Evolutionary conservation across 2,888 invertebrate genomes (phyloP).

Genomic region (Apamea anceps): DNA sequence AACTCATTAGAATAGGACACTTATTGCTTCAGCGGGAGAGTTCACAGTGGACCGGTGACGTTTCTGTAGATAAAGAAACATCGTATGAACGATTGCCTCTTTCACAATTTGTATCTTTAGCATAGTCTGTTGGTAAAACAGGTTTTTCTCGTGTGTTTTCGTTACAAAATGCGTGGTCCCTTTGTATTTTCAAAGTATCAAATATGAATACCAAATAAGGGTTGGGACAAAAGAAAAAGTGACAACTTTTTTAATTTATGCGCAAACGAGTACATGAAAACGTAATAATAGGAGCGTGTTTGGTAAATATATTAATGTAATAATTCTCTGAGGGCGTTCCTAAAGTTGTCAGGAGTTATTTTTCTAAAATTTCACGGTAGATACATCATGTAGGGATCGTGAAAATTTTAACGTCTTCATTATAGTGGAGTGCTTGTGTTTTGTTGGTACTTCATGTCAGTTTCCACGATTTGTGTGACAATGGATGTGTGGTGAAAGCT

Average conservation of each 20-base stretch:
- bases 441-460: constrained; percentile 50
- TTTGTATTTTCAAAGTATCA: constrained; percentile 89
- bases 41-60: constrained; percentile 77
- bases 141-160: constrained; percentile 88
- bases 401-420: constrained; percentile 87
- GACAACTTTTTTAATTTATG: constrained; percentile 90
- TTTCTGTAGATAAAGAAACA: constrained; percentile 79
- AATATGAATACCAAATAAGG: constrained; percentile 91
- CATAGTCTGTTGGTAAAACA: constrained; percentile 87
- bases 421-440: constrained; percentile 67
- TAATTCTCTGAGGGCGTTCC: constrained; percentile 86
- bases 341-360: constrained; percentile 81
- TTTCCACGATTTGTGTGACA: constrained; percentile 69
- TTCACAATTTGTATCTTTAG: constrained; percentile 90
- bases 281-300: constrained; percentile 89
- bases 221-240: constrained; percentile 89
- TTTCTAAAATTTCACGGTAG: constrained; percentile 89
- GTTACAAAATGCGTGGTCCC: constrained; percentile 85
- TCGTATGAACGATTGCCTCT: constrained; percentile 88
- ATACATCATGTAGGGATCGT: constrained; percentile 84
- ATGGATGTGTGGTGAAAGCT: constrained; percentile 69
- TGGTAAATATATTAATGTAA: constrained; percentile 90
- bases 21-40: constrained; percentile 79
- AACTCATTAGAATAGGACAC: constrained; percentile 80
- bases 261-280: constrained; percentile 89